These are phyloP conservation scores for Manis javanica DNA, from an alignment of 2,797 vertebrate genomes.

Conservation along the genomic window DNA sequence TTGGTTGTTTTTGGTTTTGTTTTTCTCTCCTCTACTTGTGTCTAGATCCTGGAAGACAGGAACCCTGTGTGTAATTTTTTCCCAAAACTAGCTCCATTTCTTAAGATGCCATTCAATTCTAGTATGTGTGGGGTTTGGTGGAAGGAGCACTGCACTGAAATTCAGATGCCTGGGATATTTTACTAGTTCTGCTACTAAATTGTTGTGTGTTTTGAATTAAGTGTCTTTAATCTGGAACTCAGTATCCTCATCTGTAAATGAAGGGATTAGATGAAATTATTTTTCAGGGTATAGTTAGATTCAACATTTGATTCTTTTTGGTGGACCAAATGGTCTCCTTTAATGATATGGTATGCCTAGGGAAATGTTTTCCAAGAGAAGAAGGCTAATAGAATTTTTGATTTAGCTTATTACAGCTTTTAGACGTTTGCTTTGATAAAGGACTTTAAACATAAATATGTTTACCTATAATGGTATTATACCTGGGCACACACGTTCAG, in stretches of 20 bases:
- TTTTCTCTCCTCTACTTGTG: neutral
- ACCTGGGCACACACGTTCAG: neutral
- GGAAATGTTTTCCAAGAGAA: constrained; percentile 25
- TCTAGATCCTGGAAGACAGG: neutral
- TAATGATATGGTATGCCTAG: neutral
- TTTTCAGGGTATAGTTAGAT: constrained; percentile 23
- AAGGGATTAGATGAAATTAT: neutral
- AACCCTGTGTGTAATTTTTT: neutral
- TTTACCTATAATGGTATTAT: neutral
- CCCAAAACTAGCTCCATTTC: neutral
- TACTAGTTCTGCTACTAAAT: neutral
- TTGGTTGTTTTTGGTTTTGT: neutral
- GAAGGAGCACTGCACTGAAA: neutral
- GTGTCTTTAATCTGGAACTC: neutral
- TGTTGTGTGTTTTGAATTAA: neutral
- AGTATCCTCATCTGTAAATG: constrained; percentile 20
- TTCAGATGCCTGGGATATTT: neutral
- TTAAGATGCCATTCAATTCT: neutral
- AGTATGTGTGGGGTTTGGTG: neutral
- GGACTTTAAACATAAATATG: constrained; percentile 4
- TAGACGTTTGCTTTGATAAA: constrained; percentile 39
- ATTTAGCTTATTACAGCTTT: constrained; percentile 47
- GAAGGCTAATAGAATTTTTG: constrained; percentile 1
- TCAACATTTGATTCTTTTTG: constrained; percentile 1
- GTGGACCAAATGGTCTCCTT: neutral